phyloP scores from a whole-genome alignment of 2,113 vertebrate genomes.

The Istiophorus platypterus region DNA sequence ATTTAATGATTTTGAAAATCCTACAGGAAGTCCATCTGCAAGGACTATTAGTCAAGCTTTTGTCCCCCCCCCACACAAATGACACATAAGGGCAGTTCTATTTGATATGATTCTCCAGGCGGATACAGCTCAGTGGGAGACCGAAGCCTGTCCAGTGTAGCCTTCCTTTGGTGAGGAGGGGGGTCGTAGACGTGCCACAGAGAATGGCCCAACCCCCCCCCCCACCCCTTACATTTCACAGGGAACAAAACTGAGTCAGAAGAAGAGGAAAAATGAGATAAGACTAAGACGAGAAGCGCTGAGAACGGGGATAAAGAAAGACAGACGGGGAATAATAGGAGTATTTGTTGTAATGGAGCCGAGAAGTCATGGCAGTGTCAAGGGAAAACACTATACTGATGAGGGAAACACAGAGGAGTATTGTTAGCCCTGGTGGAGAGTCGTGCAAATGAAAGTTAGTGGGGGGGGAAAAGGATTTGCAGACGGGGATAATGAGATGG shows the following conservation, averaged over 20 bases:
- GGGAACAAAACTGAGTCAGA: slow-evolving; percentile 37
- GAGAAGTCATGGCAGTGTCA: slow-evolving; percentile 47
- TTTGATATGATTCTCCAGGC: slow-evolving; percentile 59
- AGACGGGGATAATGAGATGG: slow-evolving; percentile 54
- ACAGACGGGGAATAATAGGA: slow-evolving; percentile 34
- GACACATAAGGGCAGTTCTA: slow-evolving; percentile 47
- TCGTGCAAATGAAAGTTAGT: slow-evolving; percentile 39
- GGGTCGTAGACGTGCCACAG: slow-evolving; percentile 4
- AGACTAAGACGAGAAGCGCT: not conserved
- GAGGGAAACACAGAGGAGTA: slow-evolving; percentile 47
- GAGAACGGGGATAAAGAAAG: slow-evolving; percentile 16
- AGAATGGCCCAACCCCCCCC: slow-evolving; percentile 30
- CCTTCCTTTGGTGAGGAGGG: slow-evolving; percentile 27
- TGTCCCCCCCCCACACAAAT: slow-evolving; percentile 27
- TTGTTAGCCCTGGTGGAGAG: slow-evolving; percentile 49
- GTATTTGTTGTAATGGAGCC: slow-evolving; percentile 55
- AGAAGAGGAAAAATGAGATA: not conserved
- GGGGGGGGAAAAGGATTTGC: not conserved
- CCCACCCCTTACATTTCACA: slow-evolving; percentile 30
- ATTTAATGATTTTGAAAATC: slow-evolving; percentile 46
- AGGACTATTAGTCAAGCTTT: slow-evolving; percentile 44
- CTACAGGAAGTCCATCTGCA: slow-evolving; percentile 34
- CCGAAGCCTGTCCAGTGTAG: slow-evolving; percentile 31
- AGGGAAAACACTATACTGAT: slow-evolving; percentile 54
- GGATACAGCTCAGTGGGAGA: slow-evolving; percentile 43